Conservation (phyloP, 2,797 vertebrate genomes). For the Moxostoma hubbsi region DNA sequence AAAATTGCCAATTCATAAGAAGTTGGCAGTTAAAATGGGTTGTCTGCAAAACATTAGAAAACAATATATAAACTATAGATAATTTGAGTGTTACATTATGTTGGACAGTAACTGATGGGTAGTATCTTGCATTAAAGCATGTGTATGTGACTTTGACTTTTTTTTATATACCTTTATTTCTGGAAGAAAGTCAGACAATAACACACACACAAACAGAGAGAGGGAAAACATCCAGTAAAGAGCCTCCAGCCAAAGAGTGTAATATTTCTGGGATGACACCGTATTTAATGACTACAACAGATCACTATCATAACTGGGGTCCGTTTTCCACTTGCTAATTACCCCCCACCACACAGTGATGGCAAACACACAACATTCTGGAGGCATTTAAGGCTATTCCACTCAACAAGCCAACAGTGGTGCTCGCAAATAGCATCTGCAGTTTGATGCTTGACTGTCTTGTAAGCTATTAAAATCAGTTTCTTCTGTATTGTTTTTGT, state of each 20-base stretch:
- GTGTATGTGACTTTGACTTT: background rate
- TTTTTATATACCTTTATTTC: no score
- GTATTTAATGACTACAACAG: conserved; percentile 76
- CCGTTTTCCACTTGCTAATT: conserved; percentile 71
- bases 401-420: no score
- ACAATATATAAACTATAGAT: no score
- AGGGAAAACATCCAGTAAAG: conserved; percentile 73
- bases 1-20: no score
- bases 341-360: conserved; percentile 61
- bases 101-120: conserved; percentile 55
- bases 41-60: no score
- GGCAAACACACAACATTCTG: conserved; percentile 40
- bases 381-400: no score
- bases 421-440: no score
- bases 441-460: no score
- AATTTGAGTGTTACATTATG: conserved; percentile 3
- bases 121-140: background rate
- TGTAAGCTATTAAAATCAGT: no score
- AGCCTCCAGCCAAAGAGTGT: conserved; percentile 66
- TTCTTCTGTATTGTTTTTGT: no score
- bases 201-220: conserved; percentile 50
- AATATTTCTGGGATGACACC: conserved; percentile 69
- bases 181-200: no score
- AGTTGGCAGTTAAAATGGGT: no score
- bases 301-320: conserved; percentile 67